A percentile compares a stretch with the other conserved stretches of the same genome.
phyloP scores from a whole-genome alignment of 2,113 vertebrate species.

The Eulemur rufifrons region DNA sequence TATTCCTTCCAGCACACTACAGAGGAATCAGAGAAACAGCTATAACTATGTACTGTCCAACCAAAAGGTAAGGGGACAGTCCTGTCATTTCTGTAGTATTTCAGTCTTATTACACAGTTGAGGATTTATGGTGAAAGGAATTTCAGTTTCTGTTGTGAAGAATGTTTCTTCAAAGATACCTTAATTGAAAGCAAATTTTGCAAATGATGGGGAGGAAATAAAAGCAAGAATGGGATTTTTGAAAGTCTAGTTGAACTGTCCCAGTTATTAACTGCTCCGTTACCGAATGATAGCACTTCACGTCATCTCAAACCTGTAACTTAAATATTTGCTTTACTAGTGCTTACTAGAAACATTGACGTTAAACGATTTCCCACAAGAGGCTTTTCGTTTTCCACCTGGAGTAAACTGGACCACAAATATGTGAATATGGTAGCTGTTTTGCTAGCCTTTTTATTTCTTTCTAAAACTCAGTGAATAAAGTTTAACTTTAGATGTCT shows the following conservation, averaged over 20 bases:
- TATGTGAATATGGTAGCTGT: too few species aligned
- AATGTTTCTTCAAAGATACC: neutral
- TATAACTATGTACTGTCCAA: neutral
- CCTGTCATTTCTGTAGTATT: neutral
- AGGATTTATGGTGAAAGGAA: neutral
- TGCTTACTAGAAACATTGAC: neutral
- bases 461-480: neutral
- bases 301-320: neutral
- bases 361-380: neutral
- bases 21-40: neutral
- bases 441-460: conserved; percentile 31
- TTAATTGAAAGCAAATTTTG: neutral
- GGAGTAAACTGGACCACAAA: neutral
- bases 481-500: neutral
- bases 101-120: neutral
- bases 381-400: neutral
- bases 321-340: neutral
- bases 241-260: neutral
- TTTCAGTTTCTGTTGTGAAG: neutral
- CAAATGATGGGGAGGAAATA: neutral
- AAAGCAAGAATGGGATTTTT: neutral
- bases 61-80: neutral
- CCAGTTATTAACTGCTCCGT: neutral
- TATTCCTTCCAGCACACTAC: neutral
- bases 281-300: neutral